A percentile compares a stretch with the other conserved stretches of the same genome.
phyloP scores from a whole-genome alignment of 1,140 invertebrate species.

The Nymphalis io region DNA sequence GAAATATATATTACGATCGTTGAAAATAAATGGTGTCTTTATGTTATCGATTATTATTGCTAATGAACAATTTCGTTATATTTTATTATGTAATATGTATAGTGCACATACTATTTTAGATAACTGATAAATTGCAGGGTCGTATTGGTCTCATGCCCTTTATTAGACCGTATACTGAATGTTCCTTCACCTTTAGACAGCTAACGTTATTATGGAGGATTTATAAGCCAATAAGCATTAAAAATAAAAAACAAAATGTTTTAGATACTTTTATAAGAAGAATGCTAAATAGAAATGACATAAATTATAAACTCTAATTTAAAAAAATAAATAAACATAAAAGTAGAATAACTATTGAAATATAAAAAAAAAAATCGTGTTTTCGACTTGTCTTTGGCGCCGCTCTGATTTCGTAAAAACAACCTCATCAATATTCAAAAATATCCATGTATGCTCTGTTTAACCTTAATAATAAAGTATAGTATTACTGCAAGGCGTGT shows the following conservation, averaged over 20 bases:
- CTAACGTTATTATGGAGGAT: background rate
- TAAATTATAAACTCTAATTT: background rate
- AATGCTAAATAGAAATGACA: background rate
- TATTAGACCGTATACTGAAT: conserved; percentile 32
- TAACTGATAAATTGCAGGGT: conserved; percentile 34
- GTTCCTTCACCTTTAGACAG: conserved; percentile 32
- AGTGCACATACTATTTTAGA: conserved; percentile 31
- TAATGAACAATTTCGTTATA: conserved; percentile 3
- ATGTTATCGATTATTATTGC: background rate
- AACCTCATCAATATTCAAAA: conserved; percentile 16
- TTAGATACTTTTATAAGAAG: too few relatives aligned
- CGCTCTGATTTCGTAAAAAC: conserved; percentile 3
- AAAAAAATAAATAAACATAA: background rate
- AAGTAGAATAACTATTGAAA: conserved; percentile 1
- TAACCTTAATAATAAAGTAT: conserved; percentile 5
- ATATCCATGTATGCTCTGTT: conserved; percentile 5
- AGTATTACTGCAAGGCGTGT: background rate
- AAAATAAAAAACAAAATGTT: too few relatives aligned
- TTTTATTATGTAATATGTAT: conserved; percentile 25
- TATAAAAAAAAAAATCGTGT: background rate
- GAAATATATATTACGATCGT: too few relatives aligned
- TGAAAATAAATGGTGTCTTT: too few relatives aligned
- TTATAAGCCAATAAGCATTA: too few relatives aligned
- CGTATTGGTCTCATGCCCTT: conserved; percentile 38
- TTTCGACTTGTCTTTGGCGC: background rate